phyloP scores from a whole-genome alignment of 2,888 invertebrate species.

The Anodontia alba region DNA sequence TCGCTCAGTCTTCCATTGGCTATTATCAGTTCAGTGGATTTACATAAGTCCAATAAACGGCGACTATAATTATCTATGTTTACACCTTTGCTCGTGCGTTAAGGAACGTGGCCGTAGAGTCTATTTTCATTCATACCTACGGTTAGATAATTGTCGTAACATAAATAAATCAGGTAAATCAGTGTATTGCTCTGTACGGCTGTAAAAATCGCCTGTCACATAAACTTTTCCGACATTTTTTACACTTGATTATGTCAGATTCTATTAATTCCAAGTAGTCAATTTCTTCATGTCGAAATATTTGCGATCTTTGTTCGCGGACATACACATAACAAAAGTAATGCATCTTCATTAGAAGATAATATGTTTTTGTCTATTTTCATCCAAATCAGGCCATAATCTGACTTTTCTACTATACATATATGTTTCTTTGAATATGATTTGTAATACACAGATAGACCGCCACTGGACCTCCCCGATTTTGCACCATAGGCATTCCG shows the following conservation, averaged over 20 bases:
- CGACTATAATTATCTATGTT: slow-evolving; percentile 3
- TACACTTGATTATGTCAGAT: neutral
- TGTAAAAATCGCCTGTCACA: slow-evolving; percentile 16
- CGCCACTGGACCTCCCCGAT: neutral
- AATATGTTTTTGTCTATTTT: neutral
- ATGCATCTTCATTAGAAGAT: neutral
- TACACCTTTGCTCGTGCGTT: neutral
- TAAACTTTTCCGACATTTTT: slow-evolving; percentile 8
- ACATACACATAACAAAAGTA: neutral
- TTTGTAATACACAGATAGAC: neutral
- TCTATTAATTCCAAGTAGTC: slow-evolving; percentile 13
- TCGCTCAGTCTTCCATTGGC: slow-evolving; percentile 1
- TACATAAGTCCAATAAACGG: slow-evolving; percentile 1
- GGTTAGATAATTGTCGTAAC: neutral
- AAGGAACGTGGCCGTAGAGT: neutral
- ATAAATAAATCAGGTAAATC: neutral
- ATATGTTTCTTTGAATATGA: neutral
- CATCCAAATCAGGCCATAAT: neutral
- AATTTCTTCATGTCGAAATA: neutral
- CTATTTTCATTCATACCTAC: neutral
- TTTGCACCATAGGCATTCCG: neutral
- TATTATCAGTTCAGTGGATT: neutral
- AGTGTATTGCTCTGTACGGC: neutral
- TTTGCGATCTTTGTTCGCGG: neutral
- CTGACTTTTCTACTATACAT: neutral